Base-by-base conservation (phyloP, 1,140 invertebrate species). In the Drosophila chauvacae region DNA sequence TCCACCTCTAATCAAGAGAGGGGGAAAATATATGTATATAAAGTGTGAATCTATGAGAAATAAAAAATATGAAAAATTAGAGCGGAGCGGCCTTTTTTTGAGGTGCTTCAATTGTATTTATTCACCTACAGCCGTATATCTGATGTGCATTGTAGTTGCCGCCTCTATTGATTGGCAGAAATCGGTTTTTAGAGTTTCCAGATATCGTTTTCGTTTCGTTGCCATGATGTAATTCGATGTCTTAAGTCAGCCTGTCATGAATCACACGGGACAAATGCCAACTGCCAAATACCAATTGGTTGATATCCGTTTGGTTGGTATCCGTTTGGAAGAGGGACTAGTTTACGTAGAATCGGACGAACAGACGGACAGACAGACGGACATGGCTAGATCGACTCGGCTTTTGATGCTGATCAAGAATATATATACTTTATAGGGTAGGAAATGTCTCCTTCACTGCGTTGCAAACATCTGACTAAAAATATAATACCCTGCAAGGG, bases 1-100 rank as follows among this genome's bases (percentile, higher is more conserved):
- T 37, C 20, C 20, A 90, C 90, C 66, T 90, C 73, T 66, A 88
- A 84, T 88, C 90, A 90, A 88, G 80, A 47, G 70, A 44, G 51
- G 51, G 39, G 39, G 56, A 55, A 48, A 18, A 37, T 4, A 45
- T 4, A 20, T 55, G 20, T 20, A 20, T 20, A 45, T 51, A 48
- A 26, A 28, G 35, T 71, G 39, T 66, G 48, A 35, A 42, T 30
- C 44, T 71, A 35, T 69, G 50, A 28, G 64, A 58, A 63, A 79
- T 45, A 74, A 66, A 61, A 73, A 55, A 39, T 45, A 69, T 37
- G 37, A 35, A 53, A 62, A 70, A 58, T 78, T 41, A 65, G 37
- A 51, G 41, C 53, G 51, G 42, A 37, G 51, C 53, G 51, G 70
- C 60, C 68, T 69, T 81, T 81, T 81, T 64, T 76, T 69, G 56